Evolutionary conservation across 2,113 vertebrate genomes (phyloP).

Genomic region (Catharus minimus): DNA sequence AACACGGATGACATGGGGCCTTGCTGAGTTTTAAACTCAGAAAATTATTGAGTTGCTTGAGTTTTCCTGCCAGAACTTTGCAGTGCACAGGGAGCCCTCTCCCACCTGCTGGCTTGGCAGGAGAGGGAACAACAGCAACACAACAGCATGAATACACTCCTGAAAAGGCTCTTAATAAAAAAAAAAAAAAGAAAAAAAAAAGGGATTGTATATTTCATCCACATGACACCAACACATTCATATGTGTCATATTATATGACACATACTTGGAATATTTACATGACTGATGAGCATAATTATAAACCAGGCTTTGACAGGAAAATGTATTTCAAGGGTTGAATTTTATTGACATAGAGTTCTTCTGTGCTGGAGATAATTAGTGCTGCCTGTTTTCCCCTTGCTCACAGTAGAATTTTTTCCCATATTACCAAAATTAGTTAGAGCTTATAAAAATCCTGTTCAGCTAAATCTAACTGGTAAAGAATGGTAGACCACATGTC

Average conservation of each 20-base stretch:
- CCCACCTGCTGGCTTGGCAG: neutral
- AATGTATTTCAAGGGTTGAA: neutral
- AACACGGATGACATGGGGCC: neutral
- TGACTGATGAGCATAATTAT: neutral
- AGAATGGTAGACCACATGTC: constrained; percentile 29
- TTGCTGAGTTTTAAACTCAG: neutral
- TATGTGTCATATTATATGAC: neutral
- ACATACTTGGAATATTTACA: constrained; percentile 21
- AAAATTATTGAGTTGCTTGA: neutral
- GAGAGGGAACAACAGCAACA: neutral
- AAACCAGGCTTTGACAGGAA: neutral
- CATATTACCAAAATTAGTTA: constrained; percentile 37
- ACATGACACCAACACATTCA: neutral
- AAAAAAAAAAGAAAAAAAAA: neutral
- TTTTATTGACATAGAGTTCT: constrained; percentile 17
- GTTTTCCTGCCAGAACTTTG: neutral
- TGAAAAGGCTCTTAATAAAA: neutral
- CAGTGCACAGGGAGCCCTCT: neutral
- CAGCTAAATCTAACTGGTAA: constrained; percentile 13
- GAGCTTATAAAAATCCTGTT: constrained; percentile 29
- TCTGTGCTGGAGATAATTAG: constrained; percentile 19
- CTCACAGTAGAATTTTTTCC: neutral
- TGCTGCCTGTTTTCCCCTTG: neutral
- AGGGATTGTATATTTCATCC: neutral
- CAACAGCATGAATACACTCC: neutral